A percentile compares a stretch with the other conserved stretches of the same genome.
Conservation (phyloP, 2,113 vertebrate genomes). For the Hippocampus comes region DNA sequence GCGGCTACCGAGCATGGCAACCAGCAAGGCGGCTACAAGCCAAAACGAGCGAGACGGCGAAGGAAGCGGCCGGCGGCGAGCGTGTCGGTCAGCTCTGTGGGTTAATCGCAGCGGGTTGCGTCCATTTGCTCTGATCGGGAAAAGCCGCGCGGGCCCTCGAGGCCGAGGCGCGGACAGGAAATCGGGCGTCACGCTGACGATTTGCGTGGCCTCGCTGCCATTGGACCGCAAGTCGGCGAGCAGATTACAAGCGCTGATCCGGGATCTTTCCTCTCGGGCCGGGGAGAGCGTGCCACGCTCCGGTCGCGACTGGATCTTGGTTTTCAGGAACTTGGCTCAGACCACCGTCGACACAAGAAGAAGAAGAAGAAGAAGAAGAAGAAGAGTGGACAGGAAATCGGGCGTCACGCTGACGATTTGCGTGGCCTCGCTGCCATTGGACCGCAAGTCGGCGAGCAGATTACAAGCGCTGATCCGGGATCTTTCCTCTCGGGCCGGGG, state of each 20-base stretch:
- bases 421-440: slow-evolving; percentile 15
- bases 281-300: background rate
- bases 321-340: background rate
- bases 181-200: slow-evolving; percentile 9
- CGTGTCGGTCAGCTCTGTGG: background rate
- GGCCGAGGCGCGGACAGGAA: background rate
- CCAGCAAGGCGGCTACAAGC: background rate
- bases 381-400: slow-evolving; percentile 2
- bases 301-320: slow-evolving; percentile 1
- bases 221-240: slow-evolving; percentile 30
- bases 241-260: slow-evolving; percentile 45
- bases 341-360: background rate
- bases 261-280: slow-evolving; percentile 9
- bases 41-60: background rate
- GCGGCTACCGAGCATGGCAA: too few relatives aligned
- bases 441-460: slow-evolving; percentile 31
- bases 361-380: background rate
- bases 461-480: slow-evolving; percentile 40
- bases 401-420: slow-evolving; percentile 20
- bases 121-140: background rate
- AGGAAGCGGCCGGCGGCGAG: background rate
- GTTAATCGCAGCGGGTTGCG: background rate
- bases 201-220: slow-evolving; percentile 22
- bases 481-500: slow-evolving; percentile 7
- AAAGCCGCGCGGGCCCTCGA: background rate